Base-by-base conservation (phyloP, 2,888 invertebrate species). In the Oscheius myriophilus region DNA sequence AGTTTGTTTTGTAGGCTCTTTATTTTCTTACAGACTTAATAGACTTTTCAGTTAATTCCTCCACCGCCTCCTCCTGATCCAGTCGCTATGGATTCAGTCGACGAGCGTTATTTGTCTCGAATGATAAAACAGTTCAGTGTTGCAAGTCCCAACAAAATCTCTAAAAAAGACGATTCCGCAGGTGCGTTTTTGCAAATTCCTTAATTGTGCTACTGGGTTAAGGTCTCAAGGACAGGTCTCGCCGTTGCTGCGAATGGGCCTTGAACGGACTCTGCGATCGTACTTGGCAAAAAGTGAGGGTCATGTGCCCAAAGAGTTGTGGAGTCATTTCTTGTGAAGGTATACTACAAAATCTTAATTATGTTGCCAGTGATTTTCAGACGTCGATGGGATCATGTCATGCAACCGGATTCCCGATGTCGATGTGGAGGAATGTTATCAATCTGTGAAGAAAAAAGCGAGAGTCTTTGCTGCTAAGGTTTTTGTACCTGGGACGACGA, bases 221-320 rank as follows among this genome's bases (percentile, higher is more conserved):
- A 33, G 33, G 33, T 33, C 33, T 33, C 33, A 33, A 33, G 9
- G 59, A 52, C 26, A 18, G 16, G 41, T 63, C 63, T 7, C 16
- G 53, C n/a, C 12, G 67, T n/a, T 77, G 77, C 62, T 77, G 77
- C 59, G 68, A 71, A 61, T 77, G 77, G 77, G 77, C 77, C 4
- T 43, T 77, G 16, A 64, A 73, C 23, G 77, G 77, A 59, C 58
- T 77, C 55, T 77, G 77, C 51, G 77, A 77, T 53, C 26, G 71
- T 1, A 49, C 69, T 23, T 77, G 77, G 77, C 51, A 71, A 55
- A 77, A 73, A 67, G 62, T 74, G 16, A 42, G 77, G 39, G 46
- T 57, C 41, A 33, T 69, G 16, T 77, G 77, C 54, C 51, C 63
- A 25, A 75, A 68, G 64, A 75, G 75, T 33, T 77, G 77, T 54